Percentiles rank a stretch among this genome's conserved stretches.
Evolutionary conservation across 2,888 invertebrate genomes (phyloP).

Genomic region (Drosophila robusta): DNA sequence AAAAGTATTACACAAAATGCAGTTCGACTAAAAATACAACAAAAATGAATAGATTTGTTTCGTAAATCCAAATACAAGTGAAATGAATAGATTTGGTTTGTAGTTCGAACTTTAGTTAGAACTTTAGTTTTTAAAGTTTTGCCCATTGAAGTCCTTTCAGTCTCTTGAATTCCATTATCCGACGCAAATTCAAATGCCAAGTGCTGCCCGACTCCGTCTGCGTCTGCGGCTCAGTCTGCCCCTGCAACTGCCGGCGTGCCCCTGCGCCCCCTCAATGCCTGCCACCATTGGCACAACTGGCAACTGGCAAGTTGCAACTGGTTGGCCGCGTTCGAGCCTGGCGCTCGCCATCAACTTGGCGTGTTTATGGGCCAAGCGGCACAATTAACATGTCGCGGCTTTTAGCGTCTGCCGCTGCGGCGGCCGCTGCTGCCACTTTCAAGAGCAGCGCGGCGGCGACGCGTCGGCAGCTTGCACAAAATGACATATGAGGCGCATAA

Average conservation of each 20-base stretch:
- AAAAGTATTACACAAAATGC: too few relatives aligned
- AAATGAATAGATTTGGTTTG: too few relatives aligned
- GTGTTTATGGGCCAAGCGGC: constrained; percentile 81
- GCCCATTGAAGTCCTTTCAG: neutral
- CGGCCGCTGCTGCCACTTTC: constrained; percentile 16
- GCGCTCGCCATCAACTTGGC: constrained; percentile 82
- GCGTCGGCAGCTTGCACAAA: constrained; percentile 68
- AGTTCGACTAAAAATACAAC: too few relatives aligned
- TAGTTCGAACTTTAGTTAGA: too few relatives aligned
- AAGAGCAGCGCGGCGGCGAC: constrained; percentile 32
- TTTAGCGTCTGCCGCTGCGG: constrained; percentile 67
- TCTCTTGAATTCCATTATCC: constrained; percentile 13
- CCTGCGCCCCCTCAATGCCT: too few relatives aligned
- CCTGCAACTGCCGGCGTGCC: too few relatives aligned
- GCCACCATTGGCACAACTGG: constrained; percentile 7
- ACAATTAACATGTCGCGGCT: constrained; percentile 83
- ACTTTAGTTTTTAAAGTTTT: too few relatives aligned
- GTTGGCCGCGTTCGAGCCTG: constrained; percentile 56
- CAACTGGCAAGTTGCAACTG: constrained; percentile 25
- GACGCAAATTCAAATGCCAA: constrained; percentile 40
- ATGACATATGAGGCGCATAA: constrained; percentile 83
- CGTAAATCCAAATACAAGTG: too few relatives aligned
- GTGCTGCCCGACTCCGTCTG: constrained; percentile 6
- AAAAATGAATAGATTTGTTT: too few relatives aligned
- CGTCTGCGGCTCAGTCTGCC: neutral